These are phyloP conservation scores for Epinephelus moara DNA, from an alignment of 2,113 vertebrate species.

Conservation along the genomic window DNA sequence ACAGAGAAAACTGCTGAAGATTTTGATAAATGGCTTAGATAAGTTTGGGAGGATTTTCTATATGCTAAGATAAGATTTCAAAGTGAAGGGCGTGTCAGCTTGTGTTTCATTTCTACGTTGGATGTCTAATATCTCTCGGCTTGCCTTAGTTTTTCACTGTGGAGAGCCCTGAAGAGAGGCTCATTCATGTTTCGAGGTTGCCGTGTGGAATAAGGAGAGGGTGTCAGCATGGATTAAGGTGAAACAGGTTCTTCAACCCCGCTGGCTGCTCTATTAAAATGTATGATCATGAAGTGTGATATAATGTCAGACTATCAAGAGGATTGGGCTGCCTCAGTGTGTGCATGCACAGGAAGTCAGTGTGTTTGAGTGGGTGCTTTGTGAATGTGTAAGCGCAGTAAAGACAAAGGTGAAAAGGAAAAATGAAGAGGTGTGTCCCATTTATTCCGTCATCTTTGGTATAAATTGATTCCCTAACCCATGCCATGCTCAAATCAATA, in stretches of 20 bases:
- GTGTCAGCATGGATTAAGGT: constrained; percentile 27
- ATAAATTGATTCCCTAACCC: neutral
- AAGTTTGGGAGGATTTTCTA: constrained; percentile 46
- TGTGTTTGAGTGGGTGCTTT: constrained; percentile 18
- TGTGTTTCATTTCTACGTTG: constrained; percentile 28
- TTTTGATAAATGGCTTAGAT: constrained; percentile 65
- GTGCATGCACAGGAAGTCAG: neutral
- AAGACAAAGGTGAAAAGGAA: neutral
- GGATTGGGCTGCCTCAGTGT: neutral
- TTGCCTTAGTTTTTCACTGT: constrained; percentile 6
- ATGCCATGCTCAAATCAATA: neutral
- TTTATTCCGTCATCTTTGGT: neutral
- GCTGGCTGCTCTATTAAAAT: constrained; percentile 54
- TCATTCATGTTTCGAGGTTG: constrained; percentile 9
- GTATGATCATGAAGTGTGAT: constrained; percentile 50
- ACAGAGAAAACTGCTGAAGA: constrained; percentile 38
- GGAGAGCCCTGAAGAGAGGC: constrained; percentile 9
- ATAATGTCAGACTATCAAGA: constrained; percentile 31
- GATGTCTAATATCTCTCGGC: constrained; percentile 12
- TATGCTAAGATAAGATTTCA: constrained; percentile 46
- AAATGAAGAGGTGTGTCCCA: neutral
- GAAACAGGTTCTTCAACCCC: constrained; percentile 29
- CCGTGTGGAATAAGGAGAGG: neutral
- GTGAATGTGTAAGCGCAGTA: neutral
- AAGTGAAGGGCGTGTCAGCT: constrained; percentile 59